Evolutionary conservation across 2,113 vertebrate species (phyloP).

Genomic region (Xiphophorus maculatus): DNA sequence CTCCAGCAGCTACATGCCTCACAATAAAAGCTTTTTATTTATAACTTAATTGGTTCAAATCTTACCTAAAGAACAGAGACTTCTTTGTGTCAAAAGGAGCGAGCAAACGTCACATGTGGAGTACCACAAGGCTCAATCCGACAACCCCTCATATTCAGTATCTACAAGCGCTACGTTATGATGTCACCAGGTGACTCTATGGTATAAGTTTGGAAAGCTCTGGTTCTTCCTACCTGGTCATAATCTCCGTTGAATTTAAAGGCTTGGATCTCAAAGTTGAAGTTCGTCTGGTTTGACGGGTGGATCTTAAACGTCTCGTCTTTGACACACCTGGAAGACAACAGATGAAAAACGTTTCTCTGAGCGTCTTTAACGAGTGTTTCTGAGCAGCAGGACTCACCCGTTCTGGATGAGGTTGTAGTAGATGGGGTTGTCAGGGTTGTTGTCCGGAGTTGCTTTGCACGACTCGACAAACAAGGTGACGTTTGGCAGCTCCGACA

Average conservation of each 20-base stretch:
- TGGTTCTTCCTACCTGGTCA: slow-evolving; percentile 63
- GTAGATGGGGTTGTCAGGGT: slow-evolving; percentile 61
- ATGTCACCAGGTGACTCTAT: too few relatives aligned
- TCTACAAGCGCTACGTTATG: too few relatives aligned
- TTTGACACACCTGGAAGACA: slow-evolving; percentile 59
- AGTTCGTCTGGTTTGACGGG: slow-evolving; percentile 23
- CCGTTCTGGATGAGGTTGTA: slow-evolving; percentile 76
- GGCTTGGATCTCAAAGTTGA: slow-evolving; percentile 73
- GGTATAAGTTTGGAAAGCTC: neutral
- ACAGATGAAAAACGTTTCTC: neutral
- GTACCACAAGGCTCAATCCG: too few relatives aligned
- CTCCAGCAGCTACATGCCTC: too few relatives aligned
- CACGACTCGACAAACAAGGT: slow-evolving; percentile 79
- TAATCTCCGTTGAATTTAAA: slow-evolving; percentile 78
- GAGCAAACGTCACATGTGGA: too few relatives aligned
- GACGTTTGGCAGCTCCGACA: slow-evolving; percentile 63
- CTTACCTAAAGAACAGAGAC: too few relatives aligned
- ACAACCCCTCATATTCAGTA: too few relatives aligned
- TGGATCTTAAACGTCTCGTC: slow-evolving; percentile 66
- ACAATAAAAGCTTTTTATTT: too few relatives aligned
- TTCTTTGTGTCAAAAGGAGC: too few relatives aligned
- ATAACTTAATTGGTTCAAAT: too few relatives aligned
- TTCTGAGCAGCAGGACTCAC: slow-evolving; percentile 44
- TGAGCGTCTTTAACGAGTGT: neutral
- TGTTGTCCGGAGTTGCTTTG: slow-evolving; percentile 76